Evolutionary conservation across 1,140 invertebrate species (phyloP), one percentile per base, ranked within the genome.

Genomic region (Neotoxoptera formosana): DNA sequence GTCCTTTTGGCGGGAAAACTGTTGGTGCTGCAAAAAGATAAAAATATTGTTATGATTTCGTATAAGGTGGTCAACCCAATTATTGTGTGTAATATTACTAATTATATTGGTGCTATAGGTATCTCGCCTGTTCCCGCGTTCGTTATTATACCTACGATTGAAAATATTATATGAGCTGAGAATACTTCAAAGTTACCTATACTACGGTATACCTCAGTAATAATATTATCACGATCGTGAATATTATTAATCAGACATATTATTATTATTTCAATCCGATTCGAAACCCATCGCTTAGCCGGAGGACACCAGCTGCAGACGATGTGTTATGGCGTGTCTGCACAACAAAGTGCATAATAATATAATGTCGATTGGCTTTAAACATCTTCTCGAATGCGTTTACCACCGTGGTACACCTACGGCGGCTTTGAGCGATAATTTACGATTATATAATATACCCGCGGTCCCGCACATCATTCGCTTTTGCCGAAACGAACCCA

Each of bases 211-310:
- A 67, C 60, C 30, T 67, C 41, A 2, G 2, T 30, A 25, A 45
- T 47, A n/a, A 25, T 25, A 25, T 8, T 36, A 30, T 11, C 11
- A 47, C 7, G 45, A 86, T 47, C 11, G 45, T 14, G 45, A 47
- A n/a, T 86, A 86, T 41, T 47, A 86, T 86, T 86, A 86, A 67
- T 67, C 60, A 67, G 60, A n/a, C 60, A 6, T 23, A 56, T 60
- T 25, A 41, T n/a, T 23, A 56, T 60, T 25, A 41, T n/a, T 67
- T 86, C 47, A 86, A 47, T 86, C 45, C 30, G 7, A 86, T 86
- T 86, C 84, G 30, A 45, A 47, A 86, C 45, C 2, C 9, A 86
- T 86, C 83, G 25, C 41, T 86, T 47, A 0, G 36, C 83, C 36
- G 41, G 83, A 86, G 23, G 36, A 45, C 41, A 47, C 83, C 36